phyloP scores from a whole-genome alignment of 2,113 vertebrate genomes.

The Aegithalos caudatus region DNA sequence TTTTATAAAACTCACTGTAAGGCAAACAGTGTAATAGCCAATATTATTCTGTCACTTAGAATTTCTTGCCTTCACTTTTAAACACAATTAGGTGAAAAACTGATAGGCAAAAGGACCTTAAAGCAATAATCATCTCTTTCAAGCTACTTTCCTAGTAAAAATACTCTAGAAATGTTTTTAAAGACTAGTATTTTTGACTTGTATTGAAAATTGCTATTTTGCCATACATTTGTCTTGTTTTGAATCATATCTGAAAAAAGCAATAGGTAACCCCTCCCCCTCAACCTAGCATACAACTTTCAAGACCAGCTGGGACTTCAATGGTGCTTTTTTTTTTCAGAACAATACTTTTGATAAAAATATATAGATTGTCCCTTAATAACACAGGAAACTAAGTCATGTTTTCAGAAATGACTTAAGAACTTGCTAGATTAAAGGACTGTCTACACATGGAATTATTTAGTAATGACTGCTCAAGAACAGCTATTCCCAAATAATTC shows the following conservation, averaged over 20 bases:
- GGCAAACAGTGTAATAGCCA: background rate
- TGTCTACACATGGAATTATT: conserved; percentile 17
- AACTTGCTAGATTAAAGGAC: conserved; percentile 42
- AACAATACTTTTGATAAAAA: conserved; percentile 8
- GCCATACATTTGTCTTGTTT: background rate
- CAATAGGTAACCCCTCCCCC: background rate
- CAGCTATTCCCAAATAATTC: background rate
- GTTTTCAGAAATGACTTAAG: conserved; percentile 33
- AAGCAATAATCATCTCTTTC: background rate
- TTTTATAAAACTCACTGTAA: background rate
- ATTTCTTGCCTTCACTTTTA: background rate
- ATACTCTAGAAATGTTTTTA: background rate
- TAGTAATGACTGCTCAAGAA: conserved; percentile 24
- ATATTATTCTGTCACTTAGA: background rate
- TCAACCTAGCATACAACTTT: background rate
- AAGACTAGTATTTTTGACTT: background rate
- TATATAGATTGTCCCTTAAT: background rate
- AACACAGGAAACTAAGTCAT: conserved; percentile 25
- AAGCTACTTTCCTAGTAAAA: background rate
- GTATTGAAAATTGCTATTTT: background rate
- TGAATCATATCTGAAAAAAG: background rate
- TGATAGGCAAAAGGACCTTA: background rate
- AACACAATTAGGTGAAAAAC: background rate
- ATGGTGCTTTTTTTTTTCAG: background rate
- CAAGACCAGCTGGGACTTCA: background rate